Percentiles rank a stretch among this genome's conserved stretches.
These are phyloP conservation scores for Schizaphis graminum DNA, from an alignment of 2,888 invertebrate genomes.

Conservation along the genomic window DNA sequence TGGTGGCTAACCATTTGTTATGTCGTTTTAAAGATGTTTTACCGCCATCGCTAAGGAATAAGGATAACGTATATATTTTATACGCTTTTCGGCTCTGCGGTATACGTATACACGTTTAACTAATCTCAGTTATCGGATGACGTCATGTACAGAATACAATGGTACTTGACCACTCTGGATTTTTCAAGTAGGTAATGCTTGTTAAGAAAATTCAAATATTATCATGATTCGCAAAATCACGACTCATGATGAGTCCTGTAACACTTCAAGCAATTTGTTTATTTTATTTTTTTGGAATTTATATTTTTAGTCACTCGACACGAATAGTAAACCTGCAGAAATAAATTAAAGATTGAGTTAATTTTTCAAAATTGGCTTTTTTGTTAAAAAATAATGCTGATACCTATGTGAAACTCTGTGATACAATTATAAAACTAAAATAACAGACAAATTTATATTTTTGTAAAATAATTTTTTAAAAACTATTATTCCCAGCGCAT, in stretches of 20 bases:
- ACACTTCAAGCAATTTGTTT: not conserved
- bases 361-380: not conserved
- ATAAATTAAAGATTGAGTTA: not conserved
- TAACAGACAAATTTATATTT: too few relatives aligned
- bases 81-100: conserved; percentile 1
- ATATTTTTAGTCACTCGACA: not conserved
- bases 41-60: not conserved
- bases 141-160: not conserved
- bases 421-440: not conserved
- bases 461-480: too few relatives aligned
- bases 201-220: not conserved
- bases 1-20: conserved; percentile 50
- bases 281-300: not conserved
- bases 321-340: not conserved
- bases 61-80: conserved; percentile 34
- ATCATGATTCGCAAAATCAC: not conserved
- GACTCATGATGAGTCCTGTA: not conserved
- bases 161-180: not conserved
- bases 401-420: not conserved
- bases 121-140: conserved; percentile 7
- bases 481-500: too few relatives aligned
- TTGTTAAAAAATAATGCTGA: not conserved
- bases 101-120: not conserved
- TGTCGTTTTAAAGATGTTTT: conserved; percentile 46
- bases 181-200: not conserved